A percentile compares a stretch with the other conserved stretches of the same genome.
Evolutionary conservation across 2,113 vertebrate genomes (phyloP).

Genomic region (Calidris pygmaea): DNA sequence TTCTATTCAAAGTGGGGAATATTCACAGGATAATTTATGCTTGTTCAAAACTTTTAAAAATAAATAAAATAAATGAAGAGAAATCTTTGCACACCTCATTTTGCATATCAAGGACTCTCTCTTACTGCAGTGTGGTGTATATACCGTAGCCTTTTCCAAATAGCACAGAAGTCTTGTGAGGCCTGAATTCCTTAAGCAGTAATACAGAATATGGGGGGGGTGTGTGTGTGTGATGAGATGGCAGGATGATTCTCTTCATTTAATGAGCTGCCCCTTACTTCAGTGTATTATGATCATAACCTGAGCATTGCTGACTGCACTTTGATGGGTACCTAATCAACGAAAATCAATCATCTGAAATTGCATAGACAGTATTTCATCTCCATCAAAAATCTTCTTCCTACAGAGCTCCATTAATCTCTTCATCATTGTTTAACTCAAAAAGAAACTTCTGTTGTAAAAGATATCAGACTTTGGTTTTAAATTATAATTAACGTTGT

Average conservation of each 20-base stretch:
- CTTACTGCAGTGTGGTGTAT: neutral
- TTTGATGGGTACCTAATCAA: slow-evolving; percentile 57
- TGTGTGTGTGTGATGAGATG: neutral
- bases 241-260: neutral
- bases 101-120: slow-evolving; percentile 13
- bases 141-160: neutral
- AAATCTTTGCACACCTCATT: slow-evolving; percentile 13
- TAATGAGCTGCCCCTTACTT: slow-evolving; percentile 41
- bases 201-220: neutral
- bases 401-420: slow-evolving; percentile 48
- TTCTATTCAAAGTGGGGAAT: neutral
- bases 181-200: neutral
- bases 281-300: neutral
- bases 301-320: slow-evolving; percentile 26
- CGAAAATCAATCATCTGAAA: slow-evolving; percentile 53
- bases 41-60: slow-evolving; percentile 34
- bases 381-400: slow-evolving; percentile 46
- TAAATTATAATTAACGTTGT: slow-evolving; percentile 21
- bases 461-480: slow-evolving; percentile 7
- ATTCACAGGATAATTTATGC: neutral
- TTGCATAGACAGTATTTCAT: slow-evolving; percentile 42
- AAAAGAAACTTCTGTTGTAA: slow-evolving; percentile 37
- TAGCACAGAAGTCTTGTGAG: neutral
- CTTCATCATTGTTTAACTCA: slow-evolving; percentile 56
- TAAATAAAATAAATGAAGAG: slow-evolving; percentile 44